These are phyloP conservation scores for Drosophila teissieri DNA, from an alignment of 1,140 invertebrate genomes.

Conservation along the genomic window DNA sequence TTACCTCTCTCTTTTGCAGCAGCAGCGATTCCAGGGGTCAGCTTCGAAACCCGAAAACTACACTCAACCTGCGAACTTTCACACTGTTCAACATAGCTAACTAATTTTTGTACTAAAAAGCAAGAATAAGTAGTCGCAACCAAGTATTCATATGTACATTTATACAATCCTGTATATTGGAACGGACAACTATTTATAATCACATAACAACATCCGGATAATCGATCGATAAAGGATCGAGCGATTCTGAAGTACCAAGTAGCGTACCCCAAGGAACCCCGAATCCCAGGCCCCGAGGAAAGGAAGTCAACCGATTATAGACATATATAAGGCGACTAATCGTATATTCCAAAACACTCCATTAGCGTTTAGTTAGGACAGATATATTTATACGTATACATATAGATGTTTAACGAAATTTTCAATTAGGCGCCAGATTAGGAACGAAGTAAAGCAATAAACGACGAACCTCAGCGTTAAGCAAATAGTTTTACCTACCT, in stretches of 20 bases:
- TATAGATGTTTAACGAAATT: slow-evolving; percentile 50
- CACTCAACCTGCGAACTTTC: slow-evolving; percentile 51
- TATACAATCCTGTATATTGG: slow-evolving; percentile 53
- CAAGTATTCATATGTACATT: slow-evolving; percentile 45
- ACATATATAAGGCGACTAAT: slow-evolving; percentile 40
- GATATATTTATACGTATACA: slow-evolving; percentile 59
- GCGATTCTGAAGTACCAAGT: slow-evolving; percentile 21
- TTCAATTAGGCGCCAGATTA: slow-evolving; percentile 43
- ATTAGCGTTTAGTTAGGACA: slow-evolving; percentile 80
- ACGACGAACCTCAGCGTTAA: slow-evolving; percentile 79
- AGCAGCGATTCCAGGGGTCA: slow-evolving; percentile 73
- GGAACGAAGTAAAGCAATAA: slow-evolving; percentile 68
- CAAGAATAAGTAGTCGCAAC: slow-evolving; percentile 27
- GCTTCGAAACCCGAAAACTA: slow-evolving; percentile 60
- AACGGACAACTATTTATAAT: slow-evolving; percentile 35
- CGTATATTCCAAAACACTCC: slow-evolving; percentile 80
- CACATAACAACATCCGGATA: background rate
- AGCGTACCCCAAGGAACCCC: slow-evolving; percentile 25
- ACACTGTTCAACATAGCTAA: slow-evolving; percentile 38
- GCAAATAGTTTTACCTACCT: slow-evolving; percentile 60
- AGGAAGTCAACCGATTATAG: slow-evolving; percentile 26
- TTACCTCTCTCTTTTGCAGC: slow-evolving; percentile 25
- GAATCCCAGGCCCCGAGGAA: slow-evolving; percentile 19
- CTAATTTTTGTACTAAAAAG: slow-evolving; percentile 65
- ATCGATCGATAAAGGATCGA: slow-evolving; percentile 14